Base-by-base conservation (phyloP, 2,888 invertebrate species). In the Notocelia uddmanniana region DNA sequence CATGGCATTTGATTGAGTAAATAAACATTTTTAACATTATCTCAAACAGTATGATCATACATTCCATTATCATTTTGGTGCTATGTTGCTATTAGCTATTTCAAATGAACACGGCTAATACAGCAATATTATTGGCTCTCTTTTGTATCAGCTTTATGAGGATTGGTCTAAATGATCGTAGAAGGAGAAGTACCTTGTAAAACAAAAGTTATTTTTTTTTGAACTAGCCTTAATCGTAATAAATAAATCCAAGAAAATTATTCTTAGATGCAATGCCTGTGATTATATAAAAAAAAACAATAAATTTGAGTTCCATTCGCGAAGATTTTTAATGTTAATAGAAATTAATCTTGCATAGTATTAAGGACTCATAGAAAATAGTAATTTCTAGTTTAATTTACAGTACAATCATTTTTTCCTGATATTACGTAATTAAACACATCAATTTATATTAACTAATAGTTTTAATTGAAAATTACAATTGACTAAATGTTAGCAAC, bases 401-500 rank as follows among this genome's bases (percentile, higher is more conserved):
- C 21, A 13, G 23, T 15, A 55, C 8, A 13, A 41, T 21, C 3
- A 8, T 9, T n/a, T 18, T 41, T 45, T 59, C n/a, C 50, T 19
- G 10, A 50, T 18, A 50, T 19, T 19, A 2, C 19, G n/a, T 41
- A 37, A 37, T 15, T 15, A 34, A 15, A 59, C 15, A 41, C 6
- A 18, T 10, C 1, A 23, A 37, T 21, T 34, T 9, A 9, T 34
- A 50, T 6, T 8, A 23, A 26, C 52, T 34, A n/a, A 13, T n/a
- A 34, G 5, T 34, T n/a, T 21, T 64, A 2, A 54, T 59, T 45
- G 10, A 34, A 34, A 45, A 59, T 55, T 60, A 55, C 37, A 64
- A 63, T 63, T 58, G n/a, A 58, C 59, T 52, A 64, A 64, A 18
- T 67, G 55, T 26, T 69, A 64, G 69, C 68, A 69, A 69, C 73